Percentiles rank a stretch among this genome's conserved stretches.
Evolutionary conservation across 1,140 invertebrate species (phyloP).

Genomic region (Macrobrachium nipponense): DNA sequence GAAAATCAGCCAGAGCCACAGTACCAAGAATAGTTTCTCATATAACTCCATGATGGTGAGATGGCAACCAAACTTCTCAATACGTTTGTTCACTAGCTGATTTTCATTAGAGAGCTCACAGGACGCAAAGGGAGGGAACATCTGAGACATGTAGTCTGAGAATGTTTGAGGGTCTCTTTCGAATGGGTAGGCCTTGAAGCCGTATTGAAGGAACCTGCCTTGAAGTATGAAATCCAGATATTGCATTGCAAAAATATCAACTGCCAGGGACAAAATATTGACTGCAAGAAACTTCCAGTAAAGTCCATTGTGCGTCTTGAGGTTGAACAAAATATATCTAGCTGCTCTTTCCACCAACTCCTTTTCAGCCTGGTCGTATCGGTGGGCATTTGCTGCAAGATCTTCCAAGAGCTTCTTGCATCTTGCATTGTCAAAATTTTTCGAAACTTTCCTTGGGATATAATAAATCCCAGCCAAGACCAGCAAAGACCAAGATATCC

Average conservation of each 20-base stretch:
- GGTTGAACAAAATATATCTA: conserved; percentile 48
- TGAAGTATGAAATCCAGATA: conserved; percentile 61
- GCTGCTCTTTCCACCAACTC: conserved; percentile 46
- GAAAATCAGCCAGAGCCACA: conserved; percentile 62
- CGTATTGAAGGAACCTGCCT: conserved; percentile 53
- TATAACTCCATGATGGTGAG: conserved; percentile 63
- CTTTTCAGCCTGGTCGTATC: conserved; percentile 42
- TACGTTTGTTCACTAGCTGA: conserved; percentile 57
- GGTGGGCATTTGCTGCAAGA: conserved; percentile 42
- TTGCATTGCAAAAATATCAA: conserved; percentile 60
- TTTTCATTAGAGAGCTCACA: conserved; percentile 52
- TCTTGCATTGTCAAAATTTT: conserved; percentile 48
- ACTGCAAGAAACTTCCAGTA: conserved; percentile 54
- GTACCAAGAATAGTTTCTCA: conserved; percentile 58
- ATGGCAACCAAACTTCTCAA: conserved; percentile 61
- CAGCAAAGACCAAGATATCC: conserved; percentile 50
- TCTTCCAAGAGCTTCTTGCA: conserved; percentile 58
- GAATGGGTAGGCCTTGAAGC: conserved; percentile 56
- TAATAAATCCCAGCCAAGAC: conserved; percentile 42
- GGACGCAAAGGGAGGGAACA: conserved; percentile 58
- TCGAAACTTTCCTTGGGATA: conserved; percentile 52
- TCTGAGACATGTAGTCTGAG: conserved; percentile 61
- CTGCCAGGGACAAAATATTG: conserved; percentile 43
- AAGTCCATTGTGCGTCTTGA: conserved; percentile 58
- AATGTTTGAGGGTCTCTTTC: conserved; percentile 45